Conservation (phyloP, 2,113 vertebrate genomes). For the Scomber japonicus region DNA sequence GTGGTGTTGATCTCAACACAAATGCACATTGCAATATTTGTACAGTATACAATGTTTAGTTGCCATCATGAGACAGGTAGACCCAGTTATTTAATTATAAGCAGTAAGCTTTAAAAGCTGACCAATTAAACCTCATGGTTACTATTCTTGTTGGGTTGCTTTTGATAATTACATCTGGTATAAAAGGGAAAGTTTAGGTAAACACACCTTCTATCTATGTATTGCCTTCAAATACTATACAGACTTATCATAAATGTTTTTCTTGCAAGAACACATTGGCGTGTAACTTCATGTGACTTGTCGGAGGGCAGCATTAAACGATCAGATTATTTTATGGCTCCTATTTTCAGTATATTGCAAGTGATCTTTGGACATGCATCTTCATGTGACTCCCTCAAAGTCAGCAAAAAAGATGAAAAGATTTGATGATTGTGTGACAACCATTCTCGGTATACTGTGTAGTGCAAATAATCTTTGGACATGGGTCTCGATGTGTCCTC, state of each 20-base stretch:
- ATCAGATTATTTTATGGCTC: conserved; percentile 32
- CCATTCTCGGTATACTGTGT: not conserved
- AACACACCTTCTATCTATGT: not conserved
- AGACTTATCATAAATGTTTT: not conserved
- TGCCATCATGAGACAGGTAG: not conserved
- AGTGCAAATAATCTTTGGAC: not conserved
- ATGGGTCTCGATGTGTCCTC: not conserved
- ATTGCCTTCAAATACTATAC: not conserved
- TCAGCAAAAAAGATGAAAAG: not conserved
- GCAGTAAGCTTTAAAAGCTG: not conserved
- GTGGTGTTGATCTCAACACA: too few relatives aligned
- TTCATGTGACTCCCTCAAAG: conserved; percentile 39
- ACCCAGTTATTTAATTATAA: not conserved
- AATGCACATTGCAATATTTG: too few relatives aligned
- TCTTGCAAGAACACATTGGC: not conserved
- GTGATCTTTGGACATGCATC: conserved; percentile 59
- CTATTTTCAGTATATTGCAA: conserved; percentile 25
- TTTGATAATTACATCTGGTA: not conserved
- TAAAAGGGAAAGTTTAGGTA: not conserved
- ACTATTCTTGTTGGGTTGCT: not conserved
- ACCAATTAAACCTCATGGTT: not conserved
- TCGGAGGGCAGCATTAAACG: not conserved
- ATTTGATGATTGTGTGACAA: not conserved
- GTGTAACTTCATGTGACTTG: conserved; percentile 43
- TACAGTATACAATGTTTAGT: not conserved